Evolutionary conservation across 2,113 vertebrate genomes (phyloP), one percentile per base, ranked within the genome.

Genomic region (Antennarius striatus): DNA sequence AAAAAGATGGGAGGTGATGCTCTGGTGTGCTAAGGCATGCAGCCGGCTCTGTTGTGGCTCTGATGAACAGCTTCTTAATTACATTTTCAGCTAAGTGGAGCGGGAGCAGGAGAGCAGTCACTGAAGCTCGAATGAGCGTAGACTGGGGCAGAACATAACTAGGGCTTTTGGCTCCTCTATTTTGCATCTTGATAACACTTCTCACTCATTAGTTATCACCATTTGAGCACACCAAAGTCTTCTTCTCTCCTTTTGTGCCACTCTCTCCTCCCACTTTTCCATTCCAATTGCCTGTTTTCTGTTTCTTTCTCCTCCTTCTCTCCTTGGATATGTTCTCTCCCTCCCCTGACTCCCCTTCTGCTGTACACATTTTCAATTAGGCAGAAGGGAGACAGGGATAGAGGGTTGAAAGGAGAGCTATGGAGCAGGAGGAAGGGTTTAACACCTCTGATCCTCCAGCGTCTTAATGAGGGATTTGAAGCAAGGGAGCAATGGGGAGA

Each of bases 321-420:
- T 80, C 59, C 47, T 36, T 65, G 59, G 74, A 81, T 45, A 76
- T 55, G 68, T 74, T 76, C 55, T 59, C 56, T 78, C 62, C 63
- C 73, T 84, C 81, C 84, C 81, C 42, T 40, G 69, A 64, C 87
- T 58, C 68, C 71, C 69, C 85, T 68, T 15, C 75, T 62, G 77
- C 82, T 79, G 75, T 85, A 87, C 83, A 84, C 49, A 63, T 85
- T 89, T 88, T 91, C 90, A 91, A 90, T 91, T 91, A 91, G 87
- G 83, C 81, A 75, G 78, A 83, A 77, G 85, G 80, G 87, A 87
- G 59, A 64, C 63, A 59, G 80, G 77, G 84, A 82, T 47, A 77
- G 67, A 56, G 77, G 73, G 77, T 48, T 67, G 66, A 83, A 53
- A 52, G 46, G 66, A 79, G 70, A 75, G 79, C 73, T 60, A 40